These are phyloP conservation scores for Megaceryle torquata DNA, from an alignment of 2,113 vertebrate species.

Conservation along the genomic window DNA sequence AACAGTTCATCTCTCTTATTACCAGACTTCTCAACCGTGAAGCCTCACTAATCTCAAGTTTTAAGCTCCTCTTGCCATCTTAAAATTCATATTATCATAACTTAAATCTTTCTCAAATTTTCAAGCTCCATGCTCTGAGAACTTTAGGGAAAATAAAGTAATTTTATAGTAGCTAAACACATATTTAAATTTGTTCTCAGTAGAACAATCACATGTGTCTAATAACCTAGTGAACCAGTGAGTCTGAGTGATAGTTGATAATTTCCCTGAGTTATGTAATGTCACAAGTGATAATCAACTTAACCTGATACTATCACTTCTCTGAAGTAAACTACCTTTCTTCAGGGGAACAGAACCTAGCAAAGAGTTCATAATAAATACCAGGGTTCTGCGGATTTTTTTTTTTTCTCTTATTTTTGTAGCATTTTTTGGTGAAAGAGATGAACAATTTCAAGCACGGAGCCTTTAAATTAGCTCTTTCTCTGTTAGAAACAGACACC, in stretches of 20 bases:
- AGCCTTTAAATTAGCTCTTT: background rate
- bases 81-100: background rate
- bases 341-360: background rate
- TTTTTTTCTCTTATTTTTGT: background rate
- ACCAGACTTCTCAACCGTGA: background rate
- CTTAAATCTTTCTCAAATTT: background rate
- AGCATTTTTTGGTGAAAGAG: background rate
- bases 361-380: background rate
- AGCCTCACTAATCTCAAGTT: background rate
- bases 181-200: background rate
- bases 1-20: background rate
- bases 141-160: background rate
- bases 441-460: background rate
- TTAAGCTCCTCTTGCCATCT: background rate
- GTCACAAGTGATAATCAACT: background rate
- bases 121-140: background rate
- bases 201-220: background rate
- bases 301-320: background rate
- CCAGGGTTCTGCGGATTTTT: fast-evolving
- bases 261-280: background rate
- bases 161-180: background rate
- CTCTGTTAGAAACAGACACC: background rate
- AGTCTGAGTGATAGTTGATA: background rate
- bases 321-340: background rate
- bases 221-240: background rate